Percentiles rank a stretch among this genome's conserved stretches.
phyloP scores from a whole-genome alignment of 2,888 invertebrate genomes.

The Cinara cedri region DNA sequence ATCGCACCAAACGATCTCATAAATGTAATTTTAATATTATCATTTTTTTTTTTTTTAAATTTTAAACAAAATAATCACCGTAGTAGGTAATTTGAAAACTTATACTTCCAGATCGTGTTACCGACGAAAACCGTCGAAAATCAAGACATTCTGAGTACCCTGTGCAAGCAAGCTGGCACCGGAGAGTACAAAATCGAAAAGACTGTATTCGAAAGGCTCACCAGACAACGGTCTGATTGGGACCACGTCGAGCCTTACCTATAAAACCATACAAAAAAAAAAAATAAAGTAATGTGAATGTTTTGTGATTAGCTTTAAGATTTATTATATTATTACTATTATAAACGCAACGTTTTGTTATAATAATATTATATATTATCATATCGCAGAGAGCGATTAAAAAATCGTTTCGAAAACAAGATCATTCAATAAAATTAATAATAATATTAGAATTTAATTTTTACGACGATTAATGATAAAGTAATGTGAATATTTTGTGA shows the following conservation, averaged over 20 bases:
- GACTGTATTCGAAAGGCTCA: constrained; percentile 56
- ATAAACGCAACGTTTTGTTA: constrained; percentile 20
- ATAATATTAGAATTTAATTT: constrained; percentile 37
- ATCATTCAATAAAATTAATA: neutral
- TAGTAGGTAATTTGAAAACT: too few species aligned
- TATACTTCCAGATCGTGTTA: constrained; percentile 73
- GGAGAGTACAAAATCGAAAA: constrained; percentile 80
- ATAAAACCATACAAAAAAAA: neutral
- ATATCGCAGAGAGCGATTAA: constrained; percentile 38
- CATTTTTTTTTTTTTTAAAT: neutral
- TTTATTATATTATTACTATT: constrained; percentile 38
- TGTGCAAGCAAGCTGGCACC: constrained; percentile 91
- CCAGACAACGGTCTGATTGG: constrained; percentile 55
- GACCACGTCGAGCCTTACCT: constrained; percentile 55
- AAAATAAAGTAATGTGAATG: neutral
- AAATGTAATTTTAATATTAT: constrained; percentile 67
- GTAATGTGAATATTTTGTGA: constrained; percentile 31
- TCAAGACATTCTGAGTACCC: constrained; percentile 87
- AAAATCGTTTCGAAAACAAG: constrained; percentile 31
- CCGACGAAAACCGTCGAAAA: constrained; percentile 92
- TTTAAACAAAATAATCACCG: neutral
- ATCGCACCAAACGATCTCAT: constrained; percentile 92
- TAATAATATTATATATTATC: constrained; percentile 13
- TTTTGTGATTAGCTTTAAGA: constrained; percentile 53
- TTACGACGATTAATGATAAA: constrained; percentile 11